Conservation (phyloP, 1,140 invertebrate species). For the Meloidogyne hapla region DNA sequence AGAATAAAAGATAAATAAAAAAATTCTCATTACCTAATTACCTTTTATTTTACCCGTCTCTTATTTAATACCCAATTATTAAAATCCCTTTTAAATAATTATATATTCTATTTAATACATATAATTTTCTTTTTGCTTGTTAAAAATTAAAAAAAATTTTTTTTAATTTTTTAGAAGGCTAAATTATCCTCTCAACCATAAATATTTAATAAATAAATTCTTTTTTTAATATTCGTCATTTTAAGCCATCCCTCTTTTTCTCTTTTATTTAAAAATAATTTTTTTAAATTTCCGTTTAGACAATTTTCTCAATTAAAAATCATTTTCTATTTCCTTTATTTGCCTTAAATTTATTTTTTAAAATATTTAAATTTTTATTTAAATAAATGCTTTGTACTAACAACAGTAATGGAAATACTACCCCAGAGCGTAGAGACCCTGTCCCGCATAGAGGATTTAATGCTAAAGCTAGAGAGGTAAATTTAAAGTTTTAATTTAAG, state of each 20-base stretch:
- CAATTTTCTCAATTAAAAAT: neutral
- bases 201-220: neutral
- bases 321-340: neutral
- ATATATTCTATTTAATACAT: neutral
- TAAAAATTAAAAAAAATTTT: neutral
- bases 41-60: no score
- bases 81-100: no score
- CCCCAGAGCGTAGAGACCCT: neutral
- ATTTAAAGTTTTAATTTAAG: neutral
- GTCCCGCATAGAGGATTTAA: slow-evolving; percentile 16
- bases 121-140: neutral
- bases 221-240: neutral
- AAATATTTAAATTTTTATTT: neutral
- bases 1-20: no score
- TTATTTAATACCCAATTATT: no score
- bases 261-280: neutral
- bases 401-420: neutral
- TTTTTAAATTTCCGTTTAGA: neutral
- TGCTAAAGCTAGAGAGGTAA: slow-evolving; percentile 16
- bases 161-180: neutral
- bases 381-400: neutral
- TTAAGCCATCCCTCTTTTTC: neutral
- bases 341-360: neutral
- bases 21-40: no score
- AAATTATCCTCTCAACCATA: neutral